Conservation (phyloP, 2,797 vertebrate species). For the Falco biarmicus region DNA sequence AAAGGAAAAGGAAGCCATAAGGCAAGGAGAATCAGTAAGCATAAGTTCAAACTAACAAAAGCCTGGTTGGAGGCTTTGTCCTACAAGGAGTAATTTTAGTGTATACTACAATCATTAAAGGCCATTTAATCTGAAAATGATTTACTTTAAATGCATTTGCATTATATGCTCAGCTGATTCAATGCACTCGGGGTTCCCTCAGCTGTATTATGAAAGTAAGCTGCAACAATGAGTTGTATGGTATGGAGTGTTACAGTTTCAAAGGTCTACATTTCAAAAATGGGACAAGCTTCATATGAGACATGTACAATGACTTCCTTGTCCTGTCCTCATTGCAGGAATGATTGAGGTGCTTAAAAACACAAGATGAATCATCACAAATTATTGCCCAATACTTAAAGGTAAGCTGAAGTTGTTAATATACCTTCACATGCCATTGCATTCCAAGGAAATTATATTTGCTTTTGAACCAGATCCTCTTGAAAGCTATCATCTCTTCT, state of each 20-base stretch:
- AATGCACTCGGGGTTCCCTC: not conserved
- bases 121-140: not conserved
- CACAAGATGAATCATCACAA: not conserved
- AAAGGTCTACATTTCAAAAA: not conserved
- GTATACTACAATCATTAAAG: not conserved
- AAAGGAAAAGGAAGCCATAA: not conserved
- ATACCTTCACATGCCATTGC: not conserved
- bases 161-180: not conserved
- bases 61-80: not conserved
- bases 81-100: not conserved
- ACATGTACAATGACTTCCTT: not conserved
- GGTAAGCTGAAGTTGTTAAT: not conserved
- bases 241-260: not conserved
- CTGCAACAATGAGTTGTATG: not conserved
- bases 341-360: not conserved
- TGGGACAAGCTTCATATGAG: not conserved
- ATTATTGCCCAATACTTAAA: not conserved
- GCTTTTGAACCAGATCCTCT: not conserved
- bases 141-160: not conserved
- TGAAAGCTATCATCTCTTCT: not conserved
- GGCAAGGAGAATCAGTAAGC: not conserved
- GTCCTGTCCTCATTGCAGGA: not conserved
- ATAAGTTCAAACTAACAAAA: not conserved
- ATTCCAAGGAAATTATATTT: not conserved
- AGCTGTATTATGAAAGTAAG: not conserved